Evolutionary conservation across 2,797 vertebrate species (phyloP).

Genomic region (Chanos chanos): DNA sequence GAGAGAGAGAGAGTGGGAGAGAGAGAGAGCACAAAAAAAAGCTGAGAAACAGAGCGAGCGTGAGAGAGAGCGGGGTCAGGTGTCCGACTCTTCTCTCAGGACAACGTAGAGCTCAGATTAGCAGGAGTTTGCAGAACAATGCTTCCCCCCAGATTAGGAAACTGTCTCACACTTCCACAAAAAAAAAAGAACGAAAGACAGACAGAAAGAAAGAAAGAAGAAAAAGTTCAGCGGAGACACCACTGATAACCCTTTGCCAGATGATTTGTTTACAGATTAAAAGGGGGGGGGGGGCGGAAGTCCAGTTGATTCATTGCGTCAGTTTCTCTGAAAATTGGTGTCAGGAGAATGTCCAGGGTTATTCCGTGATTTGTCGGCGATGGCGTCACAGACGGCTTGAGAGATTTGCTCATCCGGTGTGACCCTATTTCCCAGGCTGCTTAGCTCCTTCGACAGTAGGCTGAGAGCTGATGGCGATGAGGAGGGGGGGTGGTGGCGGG

Average conservation of each 20-base stretch:
- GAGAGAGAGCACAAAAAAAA: too few species aligned
- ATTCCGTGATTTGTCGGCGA: conserved; percentile 13
- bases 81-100: background rate
- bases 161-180: conserved; percentile 34
- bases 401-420: conserved; percentile 49
- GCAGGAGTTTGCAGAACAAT: conserved; percentile 25
- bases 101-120: conserved; percentile 23
- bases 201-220: too few species aligned
- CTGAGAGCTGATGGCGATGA: background rate
- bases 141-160: conserved; percentile 29
- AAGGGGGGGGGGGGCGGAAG: background rate
- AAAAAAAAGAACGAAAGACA: too few species aligned
- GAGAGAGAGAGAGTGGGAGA: conserved; percentile 11
- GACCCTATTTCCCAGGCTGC: conserved; percentile 52
- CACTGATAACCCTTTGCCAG: conserved; percentile 36
- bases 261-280: conserved; percentile 23
- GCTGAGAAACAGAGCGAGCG: background rate
- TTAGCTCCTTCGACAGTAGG: conserved; percentile 53
- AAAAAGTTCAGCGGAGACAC: conserved; percentile 46
- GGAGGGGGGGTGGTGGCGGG: background rate
- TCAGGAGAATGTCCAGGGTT: background rate
- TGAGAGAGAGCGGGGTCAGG: conserved; percentile 12
- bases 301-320: conserved; percentile 2
- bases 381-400: conserved; percentile 19
- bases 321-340: conserved; percentile 4